Conservation (phyloP, 2,888 invertebrate genomes). For the Megamerina dolium region DNA sequence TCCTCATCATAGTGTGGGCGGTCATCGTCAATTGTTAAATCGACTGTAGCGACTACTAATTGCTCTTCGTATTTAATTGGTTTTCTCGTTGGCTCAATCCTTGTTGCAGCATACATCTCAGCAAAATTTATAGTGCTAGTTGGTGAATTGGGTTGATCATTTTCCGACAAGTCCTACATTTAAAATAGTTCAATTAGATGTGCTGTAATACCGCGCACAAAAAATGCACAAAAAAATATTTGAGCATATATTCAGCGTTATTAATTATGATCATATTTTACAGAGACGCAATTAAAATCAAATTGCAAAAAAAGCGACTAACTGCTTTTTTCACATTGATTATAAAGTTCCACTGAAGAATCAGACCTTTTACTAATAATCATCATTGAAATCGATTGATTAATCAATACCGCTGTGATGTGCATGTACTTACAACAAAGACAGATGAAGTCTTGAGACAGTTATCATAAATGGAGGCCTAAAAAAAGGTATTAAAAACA, state of each 20-base stretch:
- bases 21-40: constrained; percentile 18
- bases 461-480: constrained; percentile 19
- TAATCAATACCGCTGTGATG: no score
- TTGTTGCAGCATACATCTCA: constrained; percentile 1
- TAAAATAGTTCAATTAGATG: no score
- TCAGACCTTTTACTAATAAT: constrained; percentile 41
- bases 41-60: constrained; percentile 11
- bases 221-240: no score
- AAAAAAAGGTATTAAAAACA: constrained; percentile 2
- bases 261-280: no score
- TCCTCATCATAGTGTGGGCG: constrained; percentile 7
- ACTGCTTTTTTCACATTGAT: constrained; percentile 25
- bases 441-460: constrained; percentile 2
- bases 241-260: no score
- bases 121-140: constrained; percentile 5
- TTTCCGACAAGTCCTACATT: constrained; percentile 9
- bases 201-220: no score
- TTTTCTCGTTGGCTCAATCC: constrained; percentile 1
- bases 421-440: no score
- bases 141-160: neutral
- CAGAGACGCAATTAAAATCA: no score
- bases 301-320: constrained; percentile 25
- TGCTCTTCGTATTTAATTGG: constrained; percentile 10
- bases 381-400: constrained; percentile 34
- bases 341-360: constrained; percentile 17